These are phyloP conservation scores for Drosophila kurseongensis DNA, from an alignment of 1,140 invertebrate species.

Conservation along the genomic window DNA sequence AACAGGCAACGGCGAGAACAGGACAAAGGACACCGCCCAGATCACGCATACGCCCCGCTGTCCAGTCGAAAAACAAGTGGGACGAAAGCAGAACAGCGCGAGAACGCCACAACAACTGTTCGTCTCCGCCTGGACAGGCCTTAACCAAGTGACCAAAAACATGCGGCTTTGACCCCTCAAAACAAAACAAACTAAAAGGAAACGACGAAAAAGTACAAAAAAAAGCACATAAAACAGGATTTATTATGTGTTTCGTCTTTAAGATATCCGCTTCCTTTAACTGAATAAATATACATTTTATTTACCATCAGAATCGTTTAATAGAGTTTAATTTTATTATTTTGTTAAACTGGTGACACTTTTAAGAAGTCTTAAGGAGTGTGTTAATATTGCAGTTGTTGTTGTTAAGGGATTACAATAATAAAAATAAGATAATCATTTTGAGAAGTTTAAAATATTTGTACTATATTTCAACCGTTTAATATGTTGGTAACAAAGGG, in stretches of 20 bases:
- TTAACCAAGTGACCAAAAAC: slow-evolving; percentile 59
- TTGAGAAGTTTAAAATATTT: too few relatives aligned
- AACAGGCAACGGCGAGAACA: slow-evolving; percentile 49
- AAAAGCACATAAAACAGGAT: background rate
- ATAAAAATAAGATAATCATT: too few relatives aligned
- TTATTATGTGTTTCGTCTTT: background rate
- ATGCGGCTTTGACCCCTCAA: slow-evolving; percentile 35
- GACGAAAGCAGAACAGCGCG: slow-evolving; percentile 5
- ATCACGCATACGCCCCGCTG: slow-evolving; percentile 50
- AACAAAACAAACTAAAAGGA: slow-evolving; percentile 29
- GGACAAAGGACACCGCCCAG: slow-evolving; percentile 37
- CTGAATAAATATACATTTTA: background rate
- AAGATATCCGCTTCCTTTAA: background rate
- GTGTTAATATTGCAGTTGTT: too few relatives aligned
- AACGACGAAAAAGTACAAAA: slow-evolving; percentile 1
- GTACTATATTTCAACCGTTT: too few relatives aligned
- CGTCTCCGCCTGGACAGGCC: slow-evolving; percentile 29
- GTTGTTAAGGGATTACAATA: too few relatives aligned
- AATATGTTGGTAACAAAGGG: too few relatives aligned
- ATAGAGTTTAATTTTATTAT: too few relatives aligned
- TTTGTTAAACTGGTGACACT: too few relatives aligned
- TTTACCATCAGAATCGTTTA: too few relatives aligned
- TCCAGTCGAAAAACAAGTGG: slow-evolving; percentile 22
- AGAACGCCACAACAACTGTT: slow-evolving; percentile 25
- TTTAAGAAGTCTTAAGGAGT: background rate